A percentile compares a stretch with the other conserved stretches of the same genome.
Conservation (phyloP, 2,797 vertebrate genomes). For the Thunnus albacares region DNA sequence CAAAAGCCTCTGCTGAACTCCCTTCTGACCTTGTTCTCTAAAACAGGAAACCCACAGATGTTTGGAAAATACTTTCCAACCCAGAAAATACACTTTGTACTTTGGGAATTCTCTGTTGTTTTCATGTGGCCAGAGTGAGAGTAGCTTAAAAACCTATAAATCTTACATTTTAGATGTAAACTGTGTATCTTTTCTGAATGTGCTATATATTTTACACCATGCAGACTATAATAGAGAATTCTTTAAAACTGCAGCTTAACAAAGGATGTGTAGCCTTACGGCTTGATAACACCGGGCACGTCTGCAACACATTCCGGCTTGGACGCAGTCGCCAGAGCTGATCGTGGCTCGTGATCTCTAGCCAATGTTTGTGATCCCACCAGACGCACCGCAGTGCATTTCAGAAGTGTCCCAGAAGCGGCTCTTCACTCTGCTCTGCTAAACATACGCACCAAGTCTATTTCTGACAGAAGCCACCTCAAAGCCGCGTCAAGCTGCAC, state of each 20-base stretch:
- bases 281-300: no score
- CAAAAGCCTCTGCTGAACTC: slow-evolving; percentile 39
- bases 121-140: not conserved
- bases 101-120: not conserved
- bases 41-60: slow-evolving; percentile 51
- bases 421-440: no score
- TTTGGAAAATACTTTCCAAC: slow-evolving; percentile 33
- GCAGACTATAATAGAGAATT: not conserved
- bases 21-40: slow-evolving; percentile 36
- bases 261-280: no score
- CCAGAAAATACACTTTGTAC: slow-evolving; percentile 2
- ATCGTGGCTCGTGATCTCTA: no score
- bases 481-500: no score
- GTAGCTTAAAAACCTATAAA: slow-evolving; percentile 17
- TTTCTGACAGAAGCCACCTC: no score
- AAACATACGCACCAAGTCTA: no score
- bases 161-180: not conserved
- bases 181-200: not conserved
- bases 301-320: no score
- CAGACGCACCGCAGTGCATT: no score
- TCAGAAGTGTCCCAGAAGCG: no score
- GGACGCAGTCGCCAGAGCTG: no score
- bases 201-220: not conserved
- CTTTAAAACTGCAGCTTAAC: not conserved
- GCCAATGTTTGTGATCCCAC: no score